Evolutionary conservation across 2,113 vertebrate species (phyloP), one percentile per base, ranked within the genome.

Genomic region (Pelmatolapia mariae): DNA sequence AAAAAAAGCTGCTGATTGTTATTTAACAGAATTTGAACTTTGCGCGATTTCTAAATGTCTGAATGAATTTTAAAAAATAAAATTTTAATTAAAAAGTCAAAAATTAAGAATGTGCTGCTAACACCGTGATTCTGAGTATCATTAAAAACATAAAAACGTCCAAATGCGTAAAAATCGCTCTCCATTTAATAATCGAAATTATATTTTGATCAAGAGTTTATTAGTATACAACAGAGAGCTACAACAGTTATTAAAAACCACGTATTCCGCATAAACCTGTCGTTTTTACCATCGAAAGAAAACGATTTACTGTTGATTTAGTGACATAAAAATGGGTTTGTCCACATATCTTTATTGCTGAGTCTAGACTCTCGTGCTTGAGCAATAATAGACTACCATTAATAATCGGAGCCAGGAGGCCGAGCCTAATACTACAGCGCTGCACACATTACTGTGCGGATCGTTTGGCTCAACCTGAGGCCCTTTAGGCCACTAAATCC

Each of bases 51-150:
- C 1, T n/a, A 40, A 40, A 68, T 5, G 33, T 68, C 33, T 22
- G 0, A 33, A 63, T 63, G 4, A 63, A 33, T 19, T 31, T 0
- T 0, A 18, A 31, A 56, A 7, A 0, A 6, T 0, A 3, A 0
- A 4, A 10, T 4, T 31, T 33, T 7, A 16, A 63, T 33, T 9
- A 63, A 63, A 63, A 63, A 63, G 29, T 63, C 29, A 63, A 63
- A 33, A 3, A 61, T 0, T 63, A 63, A 61, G 16, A 63, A 63
- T 63, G 16, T 61, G 57, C 57, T 1, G 0, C 7, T 63, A 63
- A 36, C 31, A 11, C 29, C 6, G 6, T 1, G 2, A 63, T 63
- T 63, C 4, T 63, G 59, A 63, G 11, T 63, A 63, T 63, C 29
- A 63, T 33, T 63, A n/a, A n/a, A n/a, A n/a, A n/a, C 29, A 63